Percentiles rank a stretch among this genome's conserved stretches.
These are phyloP conservation scores for Kryptopterus vitreolus DNA, from an alignment of 2,797 vertebrate species.

Conservation along the genomic window DNA sequence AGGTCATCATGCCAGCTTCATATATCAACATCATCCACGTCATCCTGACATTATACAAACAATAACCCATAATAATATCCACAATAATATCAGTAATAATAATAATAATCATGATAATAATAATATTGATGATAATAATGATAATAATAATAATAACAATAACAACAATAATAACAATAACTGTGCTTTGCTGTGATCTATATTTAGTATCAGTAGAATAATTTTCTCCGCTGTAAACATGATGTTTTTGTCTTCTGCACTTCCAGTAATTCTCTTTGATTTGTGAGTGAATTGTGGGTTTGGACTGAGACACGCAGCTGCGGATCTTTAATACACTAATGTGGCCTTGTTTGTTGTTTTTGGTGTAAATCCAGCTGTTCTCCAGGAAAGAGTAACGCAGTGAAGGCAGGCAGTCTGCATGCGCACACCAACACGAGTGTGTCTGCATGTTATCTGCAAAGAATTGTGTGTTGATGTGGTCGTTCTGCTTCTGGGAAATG, in stretches of 20 bases:
- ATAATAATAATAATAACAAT: no score
- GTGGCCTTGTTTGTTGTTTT: neutral
- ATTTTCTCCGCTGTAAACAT: neutral
- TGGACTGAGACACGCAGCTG: conserved; percentile 6
- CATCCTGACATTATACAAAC: no score
- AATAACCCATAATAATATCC: no score
- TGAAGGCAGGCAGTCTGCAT: neutral
- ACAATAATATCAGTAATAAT: no score
- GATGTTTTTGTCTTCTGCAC: conserved; percentile 3
- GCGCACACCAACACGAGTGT: neutral
- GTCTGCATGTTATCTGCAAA: neutral
- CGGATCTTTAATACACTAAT: neutral
- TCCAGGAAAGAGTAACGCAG: conserved; percentile 2
- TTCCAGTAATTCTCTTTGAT: conserved; percentile 20
- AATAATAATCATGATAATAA: no score
- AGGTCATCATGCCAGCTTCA: neutral
- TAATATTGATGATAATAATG: no score
- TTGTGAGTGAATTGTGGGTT: conserved; percentile 20
- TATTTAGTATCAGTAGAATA: neutral
- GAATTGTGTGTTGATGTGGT: conserved; percentile 5
- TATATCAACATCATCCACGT: no score
- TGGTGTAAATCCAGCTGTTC: conserved; percentile 1
- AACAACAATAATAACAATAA: no score
- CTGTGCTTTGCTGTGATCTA: neutral
- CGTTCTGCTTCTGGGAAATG: conserved; percentile 28